These are phyloP conservation scores for Sula dactylatra DNA, from an alignment of 2,113 vertebrate species.

Conservation along the genomic window DNA sequence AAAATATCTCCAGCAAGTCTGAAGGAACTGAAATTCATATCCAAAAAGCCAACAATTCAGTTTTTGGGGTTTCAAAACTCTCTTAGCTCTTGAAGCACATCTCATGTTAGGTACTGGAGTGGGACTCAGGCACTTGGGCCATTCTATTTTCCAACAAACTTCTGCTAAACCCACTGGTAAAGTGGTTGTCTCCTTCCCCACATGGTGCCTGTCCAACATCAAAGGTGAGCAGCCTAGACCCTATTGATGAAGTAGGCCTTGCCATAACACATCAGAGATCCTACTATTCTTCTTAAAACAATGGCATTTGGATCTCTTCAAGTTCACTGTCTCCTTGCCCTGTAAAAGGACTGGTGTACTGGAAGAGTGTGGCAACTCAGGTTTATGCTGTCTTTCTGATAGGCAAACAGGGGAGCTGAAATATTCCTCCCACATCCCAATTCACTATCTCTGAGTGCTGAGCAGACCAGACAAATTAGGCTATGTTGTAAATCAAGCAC, in stretches of 20 bases:
- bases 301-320: not conserved
- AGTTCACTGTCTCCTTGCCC: not conserved
- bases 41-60: not conserved
- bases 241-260: not conserved
- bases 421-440: not conserved
- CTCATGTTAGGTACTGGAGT: not conserved
- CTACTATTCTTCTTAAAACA: not conserved
- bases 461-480: not conserved
- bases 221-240: not conserved
- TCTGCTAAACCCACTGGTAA: not conserved
- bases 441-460: not conserved
- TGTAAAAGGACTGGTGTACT: accelerated
- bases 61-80: not conserved
- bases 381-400: not conserved
- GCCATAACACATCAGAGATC: not conserved
- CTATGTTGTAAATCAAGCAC: not conserved
- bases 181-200: not conserved
- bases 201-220: not conserved
- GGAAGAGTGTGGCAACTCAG: not conserved
- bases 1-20: not conserved
- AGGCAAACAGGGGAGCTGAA: not conserved
- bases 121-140: not conserved
- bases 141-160: not conserved
- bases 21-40: not conserved
- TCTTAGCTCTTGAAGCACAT: not conserved